phyloP scores from a whole-genome alignment of 2,797 vertebrate species.

The Labeo calbasu region DNA sequence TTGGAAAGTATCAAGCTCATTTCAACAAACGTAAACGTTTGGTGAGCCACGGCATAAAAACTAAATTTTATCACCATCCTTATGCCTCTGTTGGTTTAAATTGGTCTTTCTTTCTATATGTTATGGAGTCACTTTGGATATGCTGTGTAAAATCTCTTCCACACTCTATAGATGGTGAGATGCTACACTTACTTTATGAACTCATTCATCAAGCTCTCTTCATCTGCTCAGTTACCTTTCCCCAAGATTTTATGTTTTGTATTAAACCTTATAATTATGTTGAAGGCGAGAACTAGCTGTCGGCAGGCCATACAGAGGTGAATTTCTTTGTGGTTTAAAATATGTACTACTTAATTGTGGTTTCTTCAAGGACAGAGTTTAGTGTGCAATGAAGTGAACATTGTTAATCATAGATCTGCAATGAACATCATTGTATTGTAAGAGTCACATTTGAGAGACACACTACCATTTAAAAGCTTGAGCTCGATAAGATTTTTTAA shows the following conservation, averaged over 20 bases:
- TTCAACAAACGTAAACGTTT: constrained; percentile 1
- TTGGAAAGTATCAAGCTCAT: not conserved
- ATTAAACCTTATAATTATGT: constrained; percentile 38
- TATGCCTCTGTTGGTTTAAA: not conserved
- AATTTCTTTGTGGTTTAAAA: constrained; percentile 34
- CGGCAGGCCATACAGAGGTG: not conserved
- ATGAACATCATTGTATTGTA: not conserved
- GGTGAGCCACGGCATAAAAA: not conserved
- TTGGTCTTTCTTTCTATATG: not conserved
- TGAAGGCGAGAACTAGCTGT: constrained; percentile 15
- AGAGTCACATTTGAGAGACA: not conserved
- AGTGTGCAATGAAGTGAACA: constrained; percentile 8
- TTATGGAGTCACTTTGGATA: constrained; percentile 2
- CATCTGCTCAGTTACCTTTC: constrained; percentile 27
- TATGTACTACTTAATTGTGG: not conserved
- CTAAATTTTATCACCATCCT: not conserved
- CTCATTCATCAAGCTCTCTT: constrained; percentile 18
- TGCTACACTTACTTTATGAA: constrained; percentile 22
- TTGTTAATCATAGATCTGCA: not conserved
- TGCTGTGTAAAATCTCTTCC: not conserved
- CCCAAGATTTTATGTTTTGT: constrained; percentile 19
- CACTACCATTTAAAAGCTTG: not conserved
- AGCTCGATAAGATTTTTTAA: not conserved
- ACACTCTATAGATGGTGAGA: not conserved
- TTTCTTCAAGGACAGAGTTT: constrained; percentile 27